These are phyloP conservation scores for Neosilurus hyrtlii DNA, from an alignment of 2,797 vertebrate genomes.

Conservation along the genomic window DNA sequence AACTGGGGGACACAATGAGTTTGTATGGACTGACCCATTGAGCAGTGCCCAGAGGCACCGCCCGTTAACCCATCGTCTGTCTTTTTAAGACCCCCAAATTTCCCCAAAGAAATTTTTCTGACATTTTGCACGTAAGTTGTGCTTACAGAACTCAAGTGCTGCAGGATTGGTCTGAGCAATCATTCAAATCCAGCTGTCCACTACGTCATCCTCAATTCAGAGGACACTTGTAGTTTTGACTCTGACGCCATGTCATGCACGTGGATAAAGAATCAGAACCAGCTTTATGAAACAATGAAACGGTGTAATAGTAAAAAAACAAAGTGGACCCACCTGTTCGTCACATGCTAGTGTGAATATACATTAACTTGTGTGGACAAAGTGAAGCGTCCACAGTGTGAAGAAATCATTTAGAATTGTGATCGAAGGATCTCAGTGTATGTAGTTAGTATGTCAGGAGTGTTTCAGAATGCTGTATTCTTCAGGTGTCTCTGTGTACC, in stretches of 20 bases:
- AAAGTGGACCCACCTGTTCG: too few relatives aligned
- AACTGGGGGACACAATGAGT: too few relatives aligned
- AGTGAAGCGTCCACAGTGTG: background rate
- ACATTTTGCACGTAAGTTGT: too few relatives aligned
- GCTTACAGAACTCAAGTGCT: background rate
- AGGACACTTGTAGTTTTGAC: background rate
- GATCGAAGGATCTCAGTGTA: background rate
- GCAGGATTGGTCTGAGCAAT: background rate
- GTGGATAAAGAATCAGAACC: background rate
- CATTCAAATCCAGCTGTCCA: background rate
- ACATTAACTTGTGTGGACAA: background rate
- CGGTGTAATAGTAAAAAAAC: too few relatives aligned
- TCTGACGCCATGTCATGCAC: background rate
- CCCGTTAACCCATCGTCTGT: too few relatives aligned
- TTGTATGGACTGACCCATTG: too few relatives aligned
- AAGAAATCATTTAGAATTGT: background rate
- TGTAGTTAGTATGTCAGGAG: too few relatives aligned
- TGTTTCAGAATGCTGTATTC: background rate
- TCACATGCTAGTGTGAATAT: background rate
- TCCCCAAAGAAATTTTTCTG: too few relatives aligned
- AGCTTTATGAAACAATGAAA: too few relatives aligned
- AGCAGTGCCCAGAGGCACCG: too few relatives aligned
- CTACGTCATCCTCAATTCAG: background rate
- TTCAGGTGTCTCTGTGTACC: constrained; percentile 1
- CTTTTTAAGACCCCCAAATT: too few relatives aligned